These are phyloP conservation scores for Ennomos fuscantarius DNA, from an alignment of 2,888 invertebrate genomes.

Conservation along the genomic window DNA sequence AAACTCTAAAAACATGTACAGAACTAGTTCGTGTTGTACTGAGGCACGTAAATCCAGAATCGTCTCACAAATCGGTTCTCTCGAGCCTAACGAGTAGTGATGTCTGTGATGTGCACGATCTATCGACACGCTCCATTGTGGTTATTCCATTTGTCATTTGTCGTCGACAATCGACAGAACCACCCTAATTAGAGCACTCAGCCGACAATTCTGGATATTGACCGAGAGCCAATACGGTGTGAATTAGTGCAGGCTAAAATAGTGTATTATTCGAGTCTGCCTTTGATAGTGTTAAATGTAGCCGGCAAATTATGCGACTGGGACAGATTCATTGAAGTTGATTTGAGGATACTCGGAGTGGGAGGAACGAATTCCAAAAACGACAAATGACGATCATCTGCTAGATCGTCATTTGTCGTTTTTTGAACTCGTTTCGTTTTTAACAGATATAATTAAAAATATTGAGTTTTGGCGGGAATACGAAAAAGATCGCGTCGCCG, in stretches of 20 bases:
- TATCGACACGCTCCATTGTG: constrained; percentile 22
- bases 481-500: no score
- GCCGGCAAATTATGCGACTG: neutral
- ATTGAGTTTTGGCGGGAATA: no score
- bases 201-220: constrained; percentile 27
- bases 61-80: constrained; percentile 15
- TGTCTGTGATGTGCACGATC: constrained; percentile 17
- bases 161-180: constrained; percentile 29
- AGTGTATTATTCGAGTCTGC: neutral
- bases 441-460: no score
- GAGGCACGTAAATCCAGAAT: neutral
- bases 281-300: constrained; percentile 5
- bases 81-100: constrained; percentile 20
- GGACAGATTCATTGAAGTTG: neutral
- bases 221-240: constrained; percentile 13
- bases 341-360: neutral
- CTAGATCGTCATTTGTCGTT: no score
- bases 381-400: no score
- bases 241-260: constrained; percentile 15
- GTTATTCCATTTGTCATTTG: constrained; percentile 31
- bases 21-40: no score
- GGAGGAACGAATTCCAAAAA: no score
- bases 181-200: constrained; percentile 34
- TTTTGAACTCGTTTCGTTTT: no score
- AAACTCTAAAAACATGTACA: no score